Conservation (phyloP, 2,797 vertebrate genomes). For the Danionella dracula region DNA sequence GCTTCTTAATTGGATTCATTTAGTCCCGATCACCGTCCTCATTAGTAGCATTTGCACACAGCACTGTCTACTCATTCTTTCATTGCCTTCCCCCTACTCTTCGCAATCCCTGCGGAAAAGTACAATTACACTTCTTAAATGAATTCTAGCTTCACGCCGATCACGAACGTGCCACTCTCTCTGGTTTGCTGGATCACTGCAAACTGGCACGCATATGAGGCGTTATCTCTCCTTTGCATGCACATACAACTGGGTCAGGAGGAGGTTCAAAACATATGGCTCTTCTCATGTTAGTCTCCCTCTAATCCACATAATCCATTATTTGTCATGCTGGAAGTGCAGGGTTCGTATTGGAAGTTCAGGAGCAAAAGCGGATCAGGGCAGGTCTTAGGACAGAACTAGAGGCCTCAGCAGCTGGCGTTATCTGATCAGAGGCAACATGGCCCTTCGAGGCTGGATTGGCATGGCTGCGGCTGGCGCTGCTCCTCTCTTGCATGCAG, state of each 20-base stretch:
- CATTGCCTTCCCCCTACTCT: conserved; percentile 54
- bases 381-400: conserved; percentile 43
- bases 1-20: conserved; percentile 67
- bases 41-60: conserved; percentile 65
- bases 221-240: conserved; percentile 50
- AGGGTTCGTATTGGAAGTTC: conserved; percentile 50
- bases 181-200: neutral
- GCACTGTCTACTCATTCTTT: conserved; percentile 60
- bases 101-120: conserved; percentile 55
- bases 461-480: conserved; percentile 43
- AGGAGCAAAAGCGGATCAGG: conserved; percentile 49
- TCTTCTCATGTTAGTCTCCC: conserved; percentile 55
- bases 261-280: conserved; percentile 57
- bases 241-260: conserved; percentile 52
- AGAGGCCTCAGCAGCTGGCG: conserved; percentile 35
- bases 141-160: conserved; percentile 53
- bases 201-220: neutral
- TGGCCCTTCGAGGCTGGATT: conserved; percentile 16
- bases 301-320: conserved; percentile 64
- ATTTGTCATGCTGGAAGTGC: conserved; percentile 54
- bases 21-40: conserved; percentile 62
- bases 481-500: conserved; percentile 43
- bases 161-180: neutral
- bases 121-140: conserved; percentile 66
- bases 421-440: conserved; percentile 53